Evolutionary conservation across 1,140 invertebrate species (phyloP).

Genomic region (Drosophila willistoni): DNA sequence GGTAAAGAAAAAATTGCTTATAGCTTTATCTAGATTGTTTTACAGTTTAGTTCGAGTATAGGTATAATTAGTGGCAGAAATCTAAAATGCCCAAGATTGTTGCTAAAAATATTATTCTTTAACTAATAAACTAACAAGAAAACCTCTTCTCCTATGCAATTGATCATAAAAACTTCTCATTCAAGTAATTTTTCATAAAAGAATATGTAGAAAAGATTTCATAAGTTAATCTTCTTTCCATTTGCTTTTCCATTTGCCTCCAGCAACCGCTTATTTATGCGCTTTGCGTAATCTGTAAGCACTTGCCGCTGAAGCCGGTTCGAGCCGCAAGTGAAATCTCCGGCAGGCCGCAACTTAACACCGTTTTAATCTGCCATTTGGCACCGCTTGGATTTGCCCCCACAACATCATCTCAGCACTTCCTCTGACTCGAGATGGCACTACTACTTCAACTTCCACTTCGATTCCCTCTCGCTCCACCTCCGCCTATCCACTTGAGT

Average conservation of each 20-base stretch:
- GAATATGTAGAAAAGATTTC: neutral
- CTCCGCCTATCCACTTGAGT: slow-evolving; percentile 23
- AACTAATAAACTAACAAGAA: no score
- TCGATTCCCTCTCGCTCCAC: slow-evolving; percentile 25
- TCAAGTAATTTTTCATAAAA: neutral
- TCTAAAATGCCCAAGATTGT: no score
- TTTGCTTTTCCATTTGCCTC: neutral
- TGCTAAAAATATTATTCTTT: no score
- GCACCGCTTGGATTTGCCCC: slow-evolving; percentile 59
- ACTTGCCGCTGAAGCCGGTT: slow-evolving; percentile 36
- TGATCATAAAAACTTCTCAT: neutral
- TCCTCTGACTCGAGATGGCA: neutral
- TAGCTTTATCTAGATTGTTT: neutral
- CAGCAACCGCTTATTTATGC: slow-evolving; percentile 56
- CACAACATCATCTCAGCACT: neutral
- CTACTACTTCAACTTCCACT: slow-evolving; percentile 44
- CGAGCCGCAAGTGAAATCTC: slow-evolving; percentile 48
- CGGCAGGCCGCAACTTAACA: slow-evolving; percentile 67
- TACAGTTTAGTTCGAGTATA: neutral
- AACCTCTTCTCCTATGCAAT: no score
- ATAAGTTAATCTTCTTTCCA: neutral
- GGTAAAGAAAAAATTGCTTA: neutral
- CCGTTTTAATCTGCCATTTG: slow-evolving; percentile 78
- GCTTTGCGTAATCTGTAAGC: slow-evolving; percentile 52
- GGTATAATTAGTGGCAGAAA: neutral